phyloP scores from a whole-genome alignment of 2,888 invertebrate species.

The Tenthredo mesomela region DNA sequence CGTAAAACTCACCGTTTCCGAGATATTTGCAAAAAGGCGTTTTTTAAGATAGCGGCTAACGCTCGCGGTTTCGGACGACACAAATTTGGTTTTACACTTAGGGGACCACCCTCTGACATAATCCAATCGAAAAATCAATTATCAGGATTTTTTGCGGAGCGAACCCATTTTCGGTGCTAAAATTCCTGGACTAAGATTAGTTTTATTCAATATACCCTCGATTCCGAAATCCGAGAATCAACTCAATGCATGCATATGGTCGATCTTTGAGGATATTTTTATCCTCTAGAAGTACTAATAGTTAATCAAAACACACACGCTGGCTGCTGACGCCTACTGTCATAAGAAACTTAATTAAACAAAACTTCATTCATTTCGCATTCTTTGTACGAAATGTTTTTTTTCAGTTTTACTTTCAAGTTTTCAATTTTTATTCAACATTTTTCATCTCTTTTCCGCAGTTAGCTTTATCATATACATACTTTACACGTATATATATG shows the following conservation, averaged over 20 bases:
- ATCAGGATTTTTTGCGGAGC: too few species aligned
- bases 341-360: conserved; percentile 3
- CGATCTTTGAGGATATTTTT: not conserved
- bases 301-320: not conserved
- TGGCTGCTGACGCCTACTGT: too few species aligned
- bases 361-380: not conserved
- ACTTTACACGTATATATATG: not conserved
- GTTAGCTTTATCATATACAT: not conserved
- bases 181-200: too few species aligned
- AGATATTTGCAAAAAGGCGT: too few species aligned
- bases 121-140: too few species aligned
- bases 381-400: not conserved
- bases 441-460: not conserved
- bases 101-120: too few species aligned
- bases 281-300: not conserved
- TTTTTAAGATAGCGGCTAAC: too few species aligned
- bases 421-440: not conserved
- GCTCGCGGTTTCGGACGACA: too few species aligned
- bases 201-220: not conserved
- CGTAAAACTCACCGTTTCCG: too few species aligned
- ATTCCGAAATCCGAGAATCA: not conserved
- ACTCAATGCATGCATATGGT: too few species aligned
- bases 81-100: too few species aligned
- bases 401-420: not conserved
- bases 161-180: too few species aligned